Conservation (phyloP, 2,888 invertebrate genomes). For the Lepeophtheirus nordmannii region DNA sequence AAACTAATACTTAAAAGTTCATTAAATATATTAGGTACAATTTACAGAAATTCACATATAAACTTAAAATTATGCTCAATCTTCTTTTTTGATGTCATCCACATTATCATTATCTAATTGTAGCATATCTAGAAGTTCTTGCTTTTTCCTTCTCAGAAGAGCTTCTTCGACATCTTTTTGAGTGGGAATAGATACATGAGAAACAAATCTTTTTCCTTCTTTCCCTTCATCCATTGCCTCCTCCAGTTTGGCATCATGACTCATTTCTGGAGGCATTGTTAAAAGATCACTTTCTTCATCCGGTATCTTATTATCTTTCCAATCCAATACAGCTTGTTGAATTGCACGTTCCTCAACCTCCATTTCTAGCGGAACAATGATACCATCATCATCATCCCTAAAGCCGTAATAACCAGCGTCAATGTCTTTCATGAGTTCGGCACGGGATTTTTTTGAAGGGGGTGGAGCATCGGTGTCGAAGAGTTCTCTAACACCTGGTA, state of each 20-base stretch:
- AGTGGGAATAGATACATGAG: conserved; percentile 80
- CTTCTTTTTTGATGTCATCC: conserved; percentile 7
- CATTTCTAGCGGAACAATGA: conserved; percentile 70
- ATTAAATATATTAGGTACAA: no score
- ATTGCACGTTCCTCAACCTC: conserved; percentile 54
- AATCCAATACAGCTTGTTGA: conserved; percentile 49
- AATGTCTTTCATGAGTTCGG: conserved; percentile 91
- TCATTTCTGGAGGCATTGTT: conserved; percentile 30
- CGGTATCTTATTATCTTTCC: conserved; percentile 47
- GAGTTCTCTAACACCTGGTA: conserved; percentile 90
- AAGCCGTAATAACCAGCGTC: conserved; percentile 99
- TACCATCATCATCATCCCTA: conserved; percentile 93
- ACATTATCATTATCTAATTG: conserved; percentile 6
- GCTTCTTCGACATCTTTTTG: conserved; percentile 89
- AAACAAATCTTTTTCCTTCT: conserved; percentile 46
- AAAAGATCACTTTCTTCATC: conserved; percentile 58
- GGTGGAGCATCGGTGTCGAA: conserved; percentile 91
- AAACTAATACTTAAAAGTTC: no score
- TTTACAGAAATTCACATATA: no score
- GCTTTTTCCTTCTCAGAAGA: conserved; percentile 71
- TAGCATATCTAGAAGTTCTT: conserved; percentile 52
- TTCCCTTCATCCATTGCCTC: conserved; percentile 37
- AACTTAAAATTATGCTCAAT: neutral
- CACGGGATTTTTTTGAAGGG: conserved; percentile 76
- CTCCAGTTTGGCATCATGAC: conserved; percentile 31